Evolutionary conservation across 2,113 vertebrate genomes (phyloP).

Genomic region (Piliocolobus tephrosceles): DNA sequence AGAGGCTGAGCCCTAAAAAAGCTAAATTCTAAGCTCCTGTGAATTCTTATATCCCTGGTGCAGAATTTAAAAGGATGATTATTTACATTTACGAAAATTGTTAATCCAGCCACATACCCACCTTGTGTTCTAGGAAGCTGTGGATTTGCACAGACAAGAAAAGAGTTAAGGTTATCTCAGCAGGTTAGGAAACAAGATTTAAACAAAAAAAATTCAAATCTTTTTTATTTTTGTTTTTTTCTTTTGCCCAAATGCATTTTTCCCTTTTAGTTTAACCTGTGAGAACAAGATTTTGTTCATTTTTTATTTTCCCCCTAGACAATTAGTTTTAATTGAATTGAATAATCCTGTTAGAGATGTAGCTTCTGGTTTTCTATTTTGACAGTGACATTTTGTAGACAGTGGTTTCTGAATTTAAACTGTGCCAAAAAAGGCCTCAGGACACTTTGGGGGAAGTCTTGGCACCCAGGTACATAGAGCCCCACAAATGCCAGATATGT

Average conservation of each 20-base stretch:
- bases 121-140: slow-evolving; percentile 37
- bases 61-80: slow-evolving; percentile 39
- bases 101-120: not conserved
- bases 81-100: slow-evolving; percentile 52
- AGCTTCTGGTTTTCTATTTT: not conserved
- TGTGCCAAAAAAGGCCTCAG: not conserved
- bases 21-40: not conserved
- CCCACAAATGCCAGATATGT: no score
- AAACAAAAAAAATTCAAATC: not conserved
- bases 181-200: not conserved
- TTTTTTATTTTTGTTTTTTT: not conserved
- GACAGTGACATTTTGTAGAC: not conserved
- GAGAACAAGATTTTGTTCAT: not conserved
- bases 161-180: slow-evolving; percentile 35
- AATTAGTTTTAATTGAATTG: slow-evolving; percentile 11
- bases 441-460: not conserved
- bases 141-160: not conserved
- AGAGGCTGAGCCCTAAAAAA: not conserved
- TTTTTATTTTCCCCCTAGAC: not conserved
- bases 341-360: not conserved
- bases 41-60: not conserved
- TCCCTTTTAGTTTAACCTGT: not conserved
- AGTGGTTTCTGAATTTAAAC: not conserved
- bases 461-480: not conserved
- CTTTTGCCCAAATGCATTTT: not conserved